A percentile compares a stretch with the other conserved stretches of the same genome.
Conservation (phyloP, 2,888 invertebrate species). For the Pocota personata region DNA sequence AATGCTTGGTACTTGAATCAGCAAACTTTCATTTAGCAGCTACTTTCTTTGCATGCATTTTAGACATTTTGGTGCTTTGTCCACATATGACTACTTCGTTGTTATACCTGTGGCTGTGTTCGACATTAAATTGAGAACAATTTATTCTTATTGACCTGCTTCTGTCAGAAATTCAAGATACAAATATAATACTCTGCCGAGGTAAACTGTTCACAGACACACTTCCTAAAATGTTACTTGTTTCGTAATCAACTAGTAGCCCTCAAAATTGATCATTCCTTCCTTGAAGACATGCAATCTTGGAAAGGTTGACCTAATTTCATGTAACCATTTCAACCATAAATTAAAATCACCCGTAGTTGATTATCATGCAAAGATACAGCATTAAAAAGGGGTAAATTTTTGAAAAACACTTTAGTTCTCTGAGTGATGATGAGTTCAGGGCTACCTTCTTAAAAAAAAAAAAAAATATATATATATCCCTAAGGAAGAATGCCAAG, state of each 20-base stretch:
- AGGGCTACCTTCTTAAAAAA: background rate
- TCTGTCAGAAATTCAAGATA: too few species aligned
- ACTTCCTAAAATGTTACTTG: background rate
- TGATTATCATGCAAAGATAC: slow-evolving; percentile 4
- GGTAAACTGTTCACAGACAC: background rate
- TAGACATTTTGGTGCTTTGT: too few species aligned
- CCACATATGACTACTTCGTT: too few species aligned
- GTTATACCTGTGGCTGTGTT: too few species aligned
- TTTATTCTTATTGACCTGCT: too few species aligned
- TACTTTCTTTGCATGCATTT: too few species aligned
- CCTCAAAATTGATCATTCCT: background rate
- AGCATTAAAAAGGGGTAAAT: background rate
- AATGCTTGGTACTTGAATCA: too few species aligned
- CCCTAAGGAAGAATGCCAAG: slow-evolving; percentile 1
- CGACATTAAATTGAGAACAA: too few species aligned
- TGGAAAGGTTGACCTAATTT: background rate
- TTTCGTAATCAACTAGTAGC: background rate
- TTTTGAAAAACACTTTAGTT: background rate
- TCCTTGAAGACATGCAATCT: background rate
- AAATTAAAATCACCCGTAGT: slow-evolving; percentile 22
- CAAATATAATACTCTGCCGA: background rate
- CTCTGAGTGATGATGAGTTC: background rate
- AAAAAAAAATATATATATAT: background rate
- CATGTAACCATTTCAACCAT: background rate
- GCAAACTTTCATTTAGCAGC: too few species aligned